phyloP scores from a whole-genome alignment of 1,140 invertebrate species.

The Ridgeia piscesae region DNA sequence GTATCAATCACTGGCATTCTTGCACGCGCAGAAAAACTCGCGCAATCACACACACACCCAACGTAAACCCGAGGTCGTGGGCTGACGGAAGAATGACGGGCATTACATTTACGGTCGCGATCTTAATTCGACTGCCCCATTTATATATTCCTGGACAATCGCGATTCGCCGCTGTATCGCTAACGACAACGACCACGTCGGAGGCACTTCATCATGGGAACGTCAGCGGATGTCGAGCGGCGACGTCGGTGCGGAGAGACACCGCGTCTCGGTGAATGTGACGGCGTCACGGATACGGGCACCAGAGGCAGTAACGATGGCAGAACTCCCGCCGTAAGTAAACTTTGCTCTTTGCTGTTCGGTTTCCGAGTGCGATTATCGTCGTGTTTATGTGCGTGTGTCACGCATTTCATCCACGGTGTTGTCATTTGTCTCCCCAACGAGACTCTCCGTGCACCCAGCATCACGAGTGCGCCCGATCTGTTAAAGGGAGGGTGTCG shows the following conservation, averaged over 20 bases:
- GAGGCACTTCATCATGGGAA: not conserved
- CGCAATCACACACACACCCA: not conserved
- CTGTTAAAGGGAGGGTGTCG: too few species aligned
- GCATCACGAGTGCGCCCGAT: too few species aligned
- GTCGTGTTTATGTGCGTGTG: not conserved
- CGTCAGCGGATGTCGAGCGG: not conserved
- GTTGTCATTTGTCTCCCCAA: too few species aligned
- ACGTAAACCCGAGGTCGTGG: not conserved
- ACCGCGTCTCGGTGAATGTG: not conserved
- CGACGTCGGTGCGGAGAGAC: not conserved
- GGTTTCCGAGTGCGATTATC: not conserved
- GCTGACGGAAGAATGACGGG: not conserved
- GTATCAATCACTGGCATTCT: not conserved
- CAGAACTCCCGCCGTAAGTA: not conserved
- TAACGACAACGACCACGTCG: not conserved
- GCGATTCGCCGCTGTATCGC: not conserved
- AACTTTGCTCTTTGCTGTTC: not conserved
- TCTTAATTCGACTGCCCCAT: not conserved
- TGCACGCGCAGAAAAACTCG: not conserved
- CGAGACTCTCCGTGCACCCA: too few species aligned
- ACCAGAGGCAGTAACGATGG: not conserved
- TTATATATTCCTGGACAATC: not conserved
- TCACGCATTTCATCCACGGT: too few species aligned
- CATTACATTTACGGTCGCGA: not conserved
- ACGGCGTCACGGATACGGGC: not conserved